These are phyloP conservation scores for Mugil cephalus DNA, from an alignment of 2,113 vertebrate genomes.

Conservation along the genomic window DNA sequence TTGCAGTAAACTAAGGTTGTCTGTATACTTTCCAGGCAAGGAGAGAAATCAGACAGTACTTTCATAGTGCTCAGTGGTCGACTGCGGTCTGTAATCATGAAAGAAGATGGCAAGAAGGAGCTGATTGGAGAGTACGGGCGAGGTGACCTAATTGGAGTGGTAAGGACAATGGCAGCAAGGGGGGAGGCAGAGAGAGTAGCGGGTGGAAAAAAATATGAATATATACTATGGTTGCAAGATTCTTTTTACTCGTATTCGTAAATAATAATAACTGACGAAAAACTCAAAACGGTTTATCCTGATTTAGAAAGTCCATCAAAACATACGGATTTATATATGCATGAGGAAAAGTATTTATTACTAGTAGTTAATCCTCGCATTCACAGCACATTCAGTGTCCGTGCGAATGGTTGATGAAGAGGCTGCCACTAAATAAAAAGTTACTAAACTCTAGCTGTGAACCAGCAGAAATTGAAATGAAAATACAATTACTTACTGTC, in stretches of 20 bases:
- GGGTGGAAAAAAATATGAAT: neutral
- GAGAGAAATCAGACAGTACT: constrained; percentile 94
- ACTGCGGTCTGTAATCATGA: constrained; percentile 92
- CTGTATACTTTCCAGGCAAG: constrained; percentile 85
- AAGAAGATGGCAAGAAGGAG: constrained; percentile 96
- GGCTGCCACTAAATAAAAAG: neutral
- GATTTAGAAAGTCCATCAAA: neutral
- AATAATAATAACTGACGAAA: neutral
- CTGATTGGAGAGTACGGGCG: constrained; percentile 94
- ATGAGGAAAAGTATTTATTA: constrained; percentile 1
- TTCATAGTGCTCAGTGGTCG: constrained; percentile 96
- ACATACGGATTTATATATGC: constrained; percentile 23
- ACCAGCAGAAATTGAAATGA: too few species aligned
- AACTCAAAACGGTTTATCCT: too few species aligned
- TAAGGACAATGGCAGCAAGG: constrained; percentile 73
- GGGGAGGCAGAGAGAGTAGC: neutral
- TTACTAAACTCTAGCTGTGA: too few species aligned
- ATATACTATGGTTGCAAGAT: too few species aligned
- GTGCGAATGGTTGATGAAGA: neutral
- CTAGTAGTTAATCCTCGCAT: constrained; percentile 22
- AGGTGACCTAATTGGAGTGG: constrained; percentile 96
- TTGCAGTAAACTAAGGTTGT: constrained; percentile 24
- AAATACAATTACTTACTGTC: neutral
- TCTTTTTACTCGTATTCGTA: neutral
- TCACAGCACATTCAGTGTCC: neutral